Conservation (phyloP, 2,888 invertebrate genomes). For the Drymonia ruficornis region DNA sequence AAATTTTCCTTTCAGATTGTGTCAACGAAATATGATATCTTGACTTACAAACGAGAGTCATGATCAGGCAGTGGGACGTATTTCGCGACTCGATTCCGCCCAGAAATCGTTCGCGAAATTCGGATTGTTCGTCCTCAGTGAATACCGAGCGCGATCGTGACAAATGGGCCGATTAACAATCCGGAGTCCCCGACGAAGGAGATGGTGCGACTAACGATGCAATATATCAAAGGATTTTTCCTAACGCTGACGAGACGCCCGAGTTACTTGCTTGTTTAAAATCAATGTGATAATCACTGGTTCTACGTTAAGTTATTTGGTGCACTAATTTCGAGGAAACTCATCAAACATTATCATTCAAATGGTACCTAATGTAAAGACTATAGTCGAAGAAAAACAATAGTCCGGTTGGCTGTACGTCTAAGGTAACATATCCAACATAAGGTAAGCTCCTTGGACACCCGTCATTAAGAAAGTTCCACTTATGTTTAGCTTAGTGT, state of each 20-base stretch:
- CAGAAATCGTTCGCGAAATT: constrained; percentile 71
- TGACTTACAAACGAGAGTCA: constrained; percentile 34
- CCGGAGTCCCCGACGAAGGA: constrained; percentile 67
- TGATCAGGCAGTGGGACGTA: constrained; percentile 40
- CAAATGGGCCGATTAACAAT: constrained; percentile 82
- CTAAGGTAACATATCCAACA: too few species aligned
- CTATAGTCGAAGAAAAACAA: too few species aligned
- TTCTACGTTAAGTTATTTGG: constrained; percentile 16
- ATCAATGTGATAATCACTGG: constrained; percentile 42
- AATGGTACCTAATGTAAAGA: too few species aligned
- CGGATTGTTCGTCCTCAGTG: constrained; percentile 66
- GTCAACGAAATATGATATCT: constrained; percentile 27
- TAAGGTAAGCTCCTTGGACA: too few species aligned
- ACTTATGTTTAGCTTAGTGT: too few species aligned
- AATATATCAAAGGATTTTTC: constrained; percentile 83
- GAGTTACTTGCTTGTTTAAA: constrained; percentile 66
- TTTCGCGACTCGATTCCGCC: constrained; percentile 52
- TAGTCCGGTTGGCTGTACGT: too few species aligned
- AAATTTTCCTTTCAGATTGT: background rate
- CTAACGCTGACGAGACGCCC: constrained; percentile 63
- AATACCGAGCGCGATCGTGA: constrained; percentile 78
- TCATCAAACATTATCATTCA: too few species aligned
- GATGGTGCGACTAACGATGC: constrained; percentile 81
- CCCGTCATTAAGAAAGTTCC: too few species aligned
- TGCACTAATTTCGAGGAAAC: too few species aligned